Evolutionary conservation across 2,888 invertebrate species (phyloP), one percentile per base, ranked within the genome.

Genomic region (Pachliopta kotzebuea): DNA sequence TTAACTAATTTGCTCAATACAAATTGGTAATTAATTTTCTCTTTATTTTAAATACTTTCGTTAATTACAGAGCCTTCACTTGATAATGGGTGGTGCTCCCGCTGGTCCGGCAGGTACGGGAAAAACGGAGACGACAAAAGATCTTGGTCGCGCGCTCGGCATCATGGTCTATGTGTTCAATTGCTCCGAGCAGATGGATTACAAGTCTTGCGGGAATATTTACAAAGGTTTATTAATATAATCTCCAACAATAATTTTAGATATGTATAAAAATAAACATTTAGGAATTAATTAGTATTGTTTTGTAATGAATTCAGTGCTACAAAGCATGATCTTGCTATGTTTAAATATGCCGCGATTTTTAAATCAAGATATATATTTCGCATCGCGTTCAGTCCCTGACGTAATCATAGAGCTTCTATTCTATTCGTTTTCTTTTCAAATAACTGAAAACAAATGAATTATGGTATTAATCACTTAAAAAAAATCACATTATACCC

Each of bases 151-250:
- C 79, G 98, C 98, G 17, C 92, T 98, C 3, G 98, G 98, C 52
- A 96, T 98, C 79, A 98, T 98, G 98, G 98, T 98, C 8, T 98
- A 98, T 76, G 98, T 98, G n/a, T 98, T 98, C 88, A 98, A 98
- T 84, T 98, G 98, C 84, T 98, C 98, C 0, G 98, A 98, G 82
- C 98, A 98, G 92, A 98, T 98, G 98, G 98, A 98, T 85, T 98
- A 98, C 88, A 97, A 97, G 86, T 98, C 98, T 2, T 96, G 97
- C 72, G 98, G 97, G 29, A 97, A 97, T 82, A 98, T 98, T 85
- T 98, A 98, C 88, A 98, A 98, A 90, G 98, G 94, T 80, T 37
- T 54, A 63, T 50, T 45, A 56, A 23, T 50, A 45, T 4, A 49
- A 37, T 37, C 14, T 4, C 1, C 45, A n/a, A 45, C 45, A n/a